phyloP scores from a whole-genome alignment of 2,888 invertebrate genomes.

The Euphydryas editha region DNA sequence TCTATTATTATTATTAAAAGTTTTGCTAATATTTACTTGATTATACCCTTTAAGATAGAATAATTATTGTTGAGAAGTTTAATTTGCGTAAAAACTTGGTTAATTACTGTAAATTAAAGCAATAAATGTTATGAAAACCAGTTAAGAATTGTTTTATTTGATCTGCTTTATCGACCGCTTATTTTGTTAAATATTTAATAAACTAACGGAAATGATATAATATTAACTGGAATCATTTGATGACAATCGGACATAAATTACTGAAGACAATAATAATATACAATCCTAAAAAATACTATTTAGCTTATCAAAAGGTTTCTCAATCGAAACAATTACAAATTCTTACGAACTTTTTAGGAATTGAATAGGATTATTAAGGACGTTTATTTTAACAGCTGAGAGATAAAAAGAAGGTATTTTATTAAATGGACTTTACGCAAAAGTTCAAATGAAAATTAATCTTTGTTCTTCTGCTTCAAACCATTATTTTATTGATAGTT shows the following conservation, averaged over 20 bases:
- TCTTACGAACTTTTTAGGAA: constrained; percentile 17
- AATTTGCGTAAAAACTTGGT: too few species aligned
- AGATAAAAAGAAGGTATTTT: constrained; percentile 21
- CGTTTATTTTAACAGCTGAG: constrained; percentile 10
- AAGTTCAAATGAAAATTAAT: constrained; percentile 16
- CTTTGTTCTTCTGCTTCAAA: constrained; percentile 5
- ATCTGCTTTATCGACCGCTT: too few species aligned
- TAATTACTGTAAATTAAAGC: too few species aligned
- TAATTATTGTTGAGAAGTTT: too few species aligned
- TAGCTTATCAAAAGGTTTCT: neutral
- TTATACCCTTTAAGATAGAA: too few species aligned
- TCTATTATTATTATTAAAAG: too few species aligned
- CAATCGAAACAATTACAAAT: constrained; percentile 15
- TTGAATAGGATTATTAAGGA: constrained; percentile 23
- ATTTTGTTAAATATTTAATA: too few species aligned
- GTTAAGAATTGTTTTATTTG: too few species aligned
- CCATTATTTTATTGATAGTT: constrained; percentile 12
- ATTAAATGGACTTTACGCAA: constrained; percentile 10
- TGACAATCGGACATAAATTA: neutral
- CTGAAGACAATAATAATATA: neutral
- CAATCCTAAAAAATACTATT: neutral
- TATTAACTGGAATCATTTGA: neutral
- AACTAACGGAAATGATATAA: too few species aligned
- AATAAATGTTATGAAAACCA: too few species aligned
- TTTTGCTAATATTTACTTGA: too few species aligned